These are phyloP conservation scores for Papilio protenor DNA, from an alignment of 2,888 invertebrate genomes.

Conservation along the genomic window DNA sequence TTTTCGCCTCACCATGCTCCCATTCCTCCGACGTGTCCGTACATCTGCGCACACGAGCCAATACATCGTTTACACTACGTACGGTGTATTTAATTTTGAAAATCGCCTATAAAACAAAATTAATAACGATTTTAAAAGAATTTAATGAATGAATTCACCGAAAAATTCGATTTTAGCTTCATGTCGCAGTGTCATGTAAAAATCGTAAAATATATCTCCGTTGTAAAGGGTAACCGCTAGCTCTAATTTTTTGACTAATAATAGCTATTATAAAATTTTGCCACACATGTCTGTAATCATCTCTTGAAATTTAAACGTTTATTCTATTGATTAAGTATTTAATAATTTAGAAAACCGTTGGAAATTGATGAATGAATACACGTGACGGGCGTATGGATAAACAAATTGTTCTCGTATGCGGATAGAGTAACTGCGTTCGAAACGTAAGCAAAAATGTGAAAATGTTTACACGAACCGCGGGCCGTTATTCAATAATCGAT, in stretches of 20 bases:
- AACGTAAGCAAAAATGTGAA: slow-evolving; percentile 1
- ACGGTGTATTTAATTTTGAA: slow-evolving; percentile 17
- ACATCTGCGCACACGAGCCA: slow-evolving; percentile 74
- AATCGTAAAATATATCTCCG: not conserved
- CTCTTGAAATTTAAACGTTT: not conserved
- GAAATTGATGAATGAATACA: not conserved
- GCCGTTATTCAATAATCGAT: not conserved
- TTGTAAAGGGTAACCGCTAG: slow-evolving; percentile 1
- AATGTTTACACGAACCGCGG: not conserved
- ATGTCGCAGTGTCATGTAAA: too few relatives aligned
- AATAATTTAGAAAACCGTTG: not conserved
- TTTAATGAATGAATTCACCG: too few relatives aligned
- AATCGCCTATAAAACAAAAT: slow-evolving; percentile 16
- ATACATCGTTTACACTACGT: slow-evolving; percentile 24
- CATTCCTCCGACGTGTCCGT: slow-evolving; percentile 78
- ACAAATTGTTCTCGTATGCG: not conserved
- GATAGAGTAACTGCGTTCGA: not conserved
- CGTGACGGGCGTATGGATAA: not conserved
- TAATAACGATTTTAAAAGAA: not conserved
- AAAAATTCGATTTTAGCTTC: too few relatives aligned
- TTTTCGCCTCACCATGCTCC: slow-evolving; percentile 78
- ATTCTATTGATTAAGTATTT: not conserved
- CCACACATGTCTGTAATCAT: slow-evolving; percentile 16
- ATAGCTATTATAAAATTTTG: not conserved
- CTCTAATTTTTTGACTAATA: not conserved